phyloP scores from a whole-genome alignment of 2,113 vertebrate genomes.

The Hoplias malabaricus region DNA sequence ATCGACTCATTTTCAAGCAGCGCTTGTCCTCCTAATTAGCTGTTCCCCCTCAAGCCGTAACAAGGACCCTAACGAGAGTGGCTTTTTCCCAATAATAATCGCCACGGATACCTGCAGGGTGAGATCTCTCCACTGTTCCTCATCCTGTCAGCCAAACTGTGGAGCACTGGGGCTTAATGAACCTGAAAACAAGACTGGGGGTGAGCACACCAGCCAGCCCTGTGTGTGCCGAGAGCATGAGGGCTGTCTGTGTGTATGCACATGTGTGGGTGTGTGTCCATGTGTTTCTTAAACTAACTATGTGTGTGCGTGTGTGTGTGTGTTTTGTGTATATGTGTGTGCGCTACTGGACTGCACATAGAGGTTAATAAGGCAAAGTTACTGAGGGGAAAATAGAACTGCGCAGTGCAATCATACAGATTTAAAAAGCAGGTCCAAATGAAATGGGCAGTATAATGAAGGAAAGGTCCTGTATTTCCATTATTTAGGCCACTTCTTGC shows the following conservation, averaged over 20 bases:
- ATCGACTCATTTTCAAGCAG: constrained; percentile 90
- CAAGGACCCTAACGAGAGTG: constrained; percentile 89
- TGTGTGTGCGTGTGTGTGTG: constrained; percentile 33
- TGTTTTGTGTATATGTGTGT: constrained; percentile 33
- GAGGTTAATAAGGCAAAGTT: background rate
- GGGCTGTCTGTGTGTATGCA: constrained; percentile 45
- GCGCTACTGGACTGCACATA: constrained; percentile 10
- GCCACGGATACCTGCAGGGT: constrained; percentile 94
- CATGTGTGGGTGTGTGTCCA: constrained; percentile 14
- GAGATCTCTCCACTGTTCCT: constrained; percentile 84
- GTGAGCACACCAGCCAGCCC: constrained; percentile 68
- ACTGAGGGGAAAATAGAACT: background rate
- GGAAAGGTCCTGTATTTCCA: background rate
- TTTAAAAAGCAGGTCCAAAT: background rate
- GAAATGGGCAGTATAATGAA: background rate
- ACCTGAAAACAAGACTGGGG: constrained; percentile 88
- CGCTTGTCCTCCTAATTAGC: constrained; percentile 95
- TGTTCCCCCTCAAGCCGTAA: constrained; percentile 84
- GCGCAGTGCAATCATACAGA: background rate
- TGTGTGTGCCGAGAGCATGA: constrained; percentile 58
- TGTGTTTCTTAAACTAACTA: too few relatives aligned
- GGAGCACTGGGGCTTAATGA: constrained; percentile 94
- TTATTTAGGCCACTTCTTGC: constrained; percentile 10
- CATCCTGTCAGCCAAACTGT: constrained; percentile 90
- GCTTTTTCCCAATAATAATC: constrained; percentile 92